A percentile compares a stretch with the other conserved stretches of the same genome.
These are phyloP conservation scores for Ptilonorhynchus violaceus DNA, from an alignment of 2,113 vertebrate species.

Conservation along the genomic window DNA sequence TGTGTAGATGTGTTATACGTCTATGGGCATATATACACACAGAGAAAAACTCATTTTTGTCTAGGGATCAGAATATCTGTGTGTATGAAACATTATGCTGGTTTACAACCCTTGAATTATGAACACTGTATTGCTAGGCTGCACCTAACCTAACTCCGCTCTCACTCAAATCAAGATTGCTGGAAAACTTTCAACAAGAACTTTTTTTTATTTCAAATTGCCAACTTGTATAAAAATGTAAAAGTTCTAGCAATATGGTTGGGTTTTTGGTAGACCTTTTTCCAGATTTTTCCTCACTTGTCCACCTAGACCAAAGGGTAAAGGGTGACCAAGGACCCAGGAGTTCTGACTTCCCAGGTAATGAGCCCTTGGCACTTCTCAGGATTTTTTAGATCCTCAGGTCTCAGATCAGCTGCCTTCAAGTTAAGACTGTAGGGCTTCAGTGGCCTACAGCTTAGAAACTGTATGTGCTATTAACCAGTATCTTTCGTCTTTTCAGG, in stretches of 20 bases:
- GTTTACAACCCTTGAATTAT: not conserved
- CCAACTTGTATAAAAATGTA: not conserved
- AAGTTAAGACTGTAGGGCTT: fast-evolving
- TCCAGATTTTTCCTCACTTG: not conserved
- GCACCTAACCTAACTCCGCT: not conserved
- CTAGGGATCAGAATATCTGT: not conserved
- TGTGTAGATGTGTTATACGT: not conserved
- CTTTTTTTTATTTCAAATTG: not conserved
- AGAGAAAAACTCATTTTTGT: not conserved
- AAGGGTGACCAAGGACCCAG: not conserved
- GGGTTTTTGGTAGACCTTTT: not conserved
- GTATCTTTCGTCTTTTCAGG: not conserved
- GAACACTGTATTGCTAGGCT: not conserved
- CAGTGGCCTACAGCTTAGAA: not conserved
- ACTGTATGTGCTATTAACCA: not conserved
- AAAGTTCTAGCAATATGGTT: not conserved
- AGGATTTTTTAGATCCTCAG: not conserved
- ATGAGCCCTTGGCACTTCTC: not conserved
- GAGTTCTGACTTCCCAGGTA: not conserved
- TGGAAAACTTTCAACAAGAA: not conserved
- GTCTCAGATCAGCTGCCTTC: not conserved
- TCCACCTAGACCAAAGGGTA: not conserved
- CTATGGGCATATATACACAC: not conserved
- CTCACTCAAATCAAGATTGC: not conserved
- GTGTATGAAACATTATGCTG: not conserved